Evolutionary conservation across 2,888 invertebrate species (phyloP), one percentile per base, ranked within the genome.

Genomic region (Campoplex nolae): DNA sequence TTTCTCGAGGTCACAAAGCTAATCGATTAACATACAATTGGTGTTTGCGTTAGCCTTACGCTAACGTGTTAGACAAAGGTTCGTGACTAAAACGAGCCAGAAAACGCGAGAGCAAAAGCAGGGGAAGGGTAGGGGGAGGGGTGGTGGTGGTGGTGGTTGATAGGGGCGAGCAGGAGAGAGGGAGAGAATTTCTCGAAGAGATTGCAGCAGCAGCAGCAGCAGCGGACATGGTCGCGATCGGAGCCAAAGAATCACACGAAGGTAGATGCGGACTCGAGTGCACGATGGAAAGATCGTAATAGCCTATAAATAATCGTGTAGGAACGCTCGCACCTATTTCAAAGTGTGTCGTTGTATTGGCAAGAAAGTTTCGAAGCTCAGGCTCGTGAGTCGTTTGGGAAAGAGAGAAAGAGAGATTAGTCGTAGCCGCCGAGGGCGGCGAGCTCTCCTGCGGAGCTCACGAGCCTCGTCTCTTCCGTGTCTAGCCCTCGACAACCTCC

Each of bases 351-450:
- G 70, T 74, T 56, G 87, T 79, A 75, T 78, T 18, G 84, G 32
- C 65, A 28, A 75, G 70, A 79, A 85, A 82, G 79, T 87, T 87
- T 79, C 71, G 76, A 18, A 28, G 70, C 35, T 56, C 28, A 58
- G 38, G 42, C 42, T 48, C 18, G 32, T 18, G 45, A 38, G 35
- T 56, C 58, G 48, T 45, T 71, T 38, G 51, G 11, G 48, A 62
- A 35, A 75, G 68, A 73, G 56, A 58, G 80, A 77, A 83, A 83
- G 83, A 73, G 84, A 62, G 86, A 82, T 78, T 87, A 84, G 84
- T 84, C 83, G 54, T 48, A 87, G 87, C 84, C 87, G 84, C 84
- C 87, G 87, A 85, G 67, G 87, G 87, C 84, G 84, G 84, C 82
- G 84, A 82, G 84, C 84, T 87, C 82, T 82, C 84, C 83, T 84